A percentile compares a stretch with the other conserved stretches of the same genome.
Conservation (phyloP, 1,140 invertebrate species). For the Heliconius himera region DNA sequence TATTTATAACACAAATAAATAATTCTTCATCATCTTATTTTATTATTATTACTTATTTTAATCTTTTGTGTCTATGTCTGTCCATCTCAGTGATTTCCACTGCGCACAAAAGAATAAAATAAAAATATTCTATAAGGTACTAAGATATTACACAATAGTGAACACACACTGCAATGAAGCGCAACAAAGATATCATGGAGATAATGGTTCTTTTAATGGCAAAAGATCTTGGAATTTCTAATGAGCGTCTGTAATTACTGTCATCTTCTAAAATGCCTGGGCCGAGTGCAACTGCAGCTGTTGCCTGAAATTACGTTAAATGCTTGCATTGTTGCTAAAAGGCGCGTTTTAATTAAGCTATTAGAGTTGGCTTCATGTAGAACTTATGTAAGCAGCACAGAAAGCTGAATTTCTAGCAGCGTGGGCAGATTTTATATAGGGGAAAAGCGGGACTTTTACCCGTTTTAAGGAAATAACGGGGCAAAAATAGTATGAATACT, state of each 20-base stretch:
- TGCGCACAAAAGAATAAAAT: background rate
- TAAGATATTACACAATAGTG: too few species aligned
- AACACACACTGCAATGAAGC: background rate
- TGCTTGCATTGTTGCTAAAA: conserved; percentile 18
- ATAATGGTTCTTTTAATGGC: conserved; percentile 22
- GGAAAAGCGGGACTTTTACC: too few species aligned
- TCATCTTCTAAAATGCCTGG: conserved; percentile 23
- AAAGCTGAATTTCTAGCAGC: background rate
- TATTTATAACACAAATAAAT: too few species aligned
- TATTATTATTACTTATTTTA: too few species aligned
- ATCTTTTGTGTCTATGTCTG: too few species aligned
- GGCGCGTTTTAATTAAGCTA: conserved; percentile 15
- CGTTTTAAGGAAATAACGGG: too few species aligned
- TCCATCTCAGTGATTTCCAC: too few species aligned
- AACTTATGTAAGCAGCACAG: background rate
- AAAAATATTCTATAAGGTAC: background rate
- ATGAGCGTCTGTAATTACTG: conserved; percentile 27
- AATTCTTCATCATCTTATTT: too few species aligned
- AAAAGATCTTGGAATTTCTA: conserved; percentile 18
- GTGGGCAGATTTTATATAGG: too few species aligned
- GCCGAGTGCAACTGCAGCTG: conserved; percentile 24
- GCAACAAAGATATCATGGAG: conserved; percentile 9
- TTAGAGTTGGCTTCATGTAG: background rate
- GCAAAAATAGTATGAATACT: too few species aligned
- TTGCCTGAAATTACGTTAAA: conserved; percentile 17